These are phyloP conservation scores for Drosophila rufa DNA, from an alignment of 1,140 invertebrate species.

Conservation along the genomic window DNA sequence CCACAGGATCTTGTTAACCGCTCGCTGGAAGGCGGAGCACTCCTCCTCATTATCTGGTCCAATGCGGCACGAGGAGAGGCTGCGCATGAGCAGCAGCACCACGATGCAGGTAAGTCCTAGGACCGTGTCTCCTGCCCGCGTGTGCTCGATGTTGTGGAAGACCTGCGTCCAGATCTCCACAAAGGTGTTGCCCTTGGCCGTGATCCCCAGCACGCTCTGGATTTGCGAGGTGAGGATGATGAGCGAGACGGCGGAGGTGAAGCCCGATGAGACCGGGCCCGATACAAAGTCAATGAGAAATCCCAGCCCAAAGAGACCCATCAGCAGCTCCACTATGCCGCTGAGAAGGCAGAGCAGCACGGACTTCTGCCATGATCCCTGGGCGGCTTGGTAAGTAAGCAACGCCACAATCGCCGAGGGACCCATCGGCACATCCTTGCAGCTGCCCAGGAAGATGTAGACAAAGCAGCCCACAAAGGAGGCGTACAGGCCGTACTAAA, in stretches of 20 bases:
- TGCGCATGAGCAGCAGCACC: constrained; percentile 86
- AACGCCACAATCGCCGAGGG: constrained; percentile 94
- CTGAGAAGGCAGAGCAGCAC: constrained; percentile 92
- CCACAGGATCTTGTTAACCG: constrained; percentile 88
- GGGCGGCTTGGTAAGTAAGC: constrained; percentile 91
- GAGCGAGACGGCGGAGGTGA: constrained; percentile 96
- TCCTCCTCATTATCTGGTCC: constrained; percentile 86
- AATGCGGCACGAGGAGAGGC: constrained; percentile 86
- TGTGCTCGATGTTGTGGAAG: constrained; percentile 87
- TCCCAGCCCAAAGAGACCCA: constrained; percentile 95
- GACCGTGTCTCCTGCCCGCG: constrained; percentile 88
- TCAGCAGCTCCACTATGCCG: constrained; percentile 92
- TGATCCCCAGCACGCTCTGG: constrained; percentile 93
- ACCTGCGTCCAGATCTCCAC: constrained; percentile 90
- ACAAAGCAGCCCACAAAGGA: constrained; percentile 96
- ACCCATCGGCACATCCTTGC: constrained; percentile 93
- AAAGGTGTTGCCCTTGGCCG: constrained; percentile 90
- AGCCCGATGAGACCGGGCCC: constrained; percentile 95
- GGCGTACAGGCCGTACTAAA: constrained; percentile 94
- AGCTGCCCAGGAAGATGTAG: constrained; percentile 95
- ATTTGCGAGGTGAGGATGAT: constrained; percentile 96
- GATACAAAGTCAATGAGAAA: constrained; percentile 98
- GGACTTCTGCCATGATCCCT: constrained; percentile 90
- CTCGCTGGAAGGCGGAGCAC: constrained; percentile 85
- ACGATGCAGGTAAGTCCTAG: constrained; percentile 91